A percentile compares a stretch with the other conserved stretches of the same genome.
Evolutionary conservation across 2,113 vertebrate genomes (phyloP).

Genomic region (Pollimyrus isidori): DNA sequence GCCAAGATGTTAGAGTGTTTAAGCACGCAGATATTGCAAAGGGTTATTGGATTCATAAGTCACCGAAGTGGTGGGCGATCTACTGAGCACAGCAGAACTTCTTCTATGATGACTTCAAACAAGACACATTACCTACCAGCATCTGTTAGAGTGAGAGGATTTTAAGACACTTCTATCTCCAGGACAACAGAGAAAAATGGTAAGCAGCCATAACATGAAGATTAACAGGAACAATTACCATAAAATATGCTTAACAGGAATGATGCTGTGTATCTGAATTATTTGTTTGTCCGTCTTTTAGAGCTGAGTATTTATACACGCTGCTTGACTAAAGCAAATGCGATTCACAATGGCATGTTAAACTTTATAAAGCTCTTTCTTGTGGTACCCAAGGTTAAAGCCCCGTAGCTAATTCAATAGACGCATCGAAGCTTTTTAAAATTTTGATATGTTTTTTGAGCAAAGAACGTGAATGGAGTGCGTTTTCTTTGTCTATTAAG

Average conservation of each 20-base stretch:
- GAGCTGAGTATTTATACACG: constrained; percentile 36
- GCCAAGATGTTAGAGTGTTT: constrained; percentile 94
- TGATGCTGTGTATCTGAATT: not conserved
- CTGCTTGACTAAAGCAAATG: constrained; percentile 46
- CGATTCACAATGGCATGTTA: constrained; percentile 48
- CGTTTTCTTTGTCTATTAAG: constrained; percentile 44
- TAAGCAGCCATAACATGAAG: constrained; percentile 74
- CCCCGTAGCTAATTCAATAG: not conserved
- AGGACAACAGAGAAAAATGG: constrained; percentile 95
- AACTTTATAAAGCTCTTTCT: constrained; percentile 42
- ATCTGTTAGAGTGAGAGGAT: constrained; percentile 99
- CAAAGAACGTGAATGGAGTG: constrained; percentile 42
- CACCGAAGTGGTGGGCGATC: constrained; percentile 99
- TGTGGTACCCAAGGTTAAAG: constrained; percentile 33
- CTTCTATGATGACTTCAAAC: constrained; percentile 99
- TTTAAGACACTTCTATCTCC: constrained; percentile 98
- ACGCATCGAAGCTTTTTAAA: constrained; percentile 44
- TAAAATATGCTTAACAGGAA: constrained; percentile 35
- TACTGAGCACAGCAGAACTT: constrained; percentile 99
- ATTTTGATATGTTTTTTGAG: constrained; percentile 44
- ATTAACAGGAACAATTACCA: constrained; percentile 57
- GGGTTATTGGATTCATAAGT: constrained; percentile 99
- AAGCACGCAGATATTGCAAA: constrained; percentile 97
- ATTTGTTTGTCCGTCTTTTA: not conserved
- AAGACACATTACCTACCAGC: constrained; percentile 99